Evolutionary conservation across 2,888 invertebrate species (phyloP).

Genomic region (Candidula unifasciata): DNA sequence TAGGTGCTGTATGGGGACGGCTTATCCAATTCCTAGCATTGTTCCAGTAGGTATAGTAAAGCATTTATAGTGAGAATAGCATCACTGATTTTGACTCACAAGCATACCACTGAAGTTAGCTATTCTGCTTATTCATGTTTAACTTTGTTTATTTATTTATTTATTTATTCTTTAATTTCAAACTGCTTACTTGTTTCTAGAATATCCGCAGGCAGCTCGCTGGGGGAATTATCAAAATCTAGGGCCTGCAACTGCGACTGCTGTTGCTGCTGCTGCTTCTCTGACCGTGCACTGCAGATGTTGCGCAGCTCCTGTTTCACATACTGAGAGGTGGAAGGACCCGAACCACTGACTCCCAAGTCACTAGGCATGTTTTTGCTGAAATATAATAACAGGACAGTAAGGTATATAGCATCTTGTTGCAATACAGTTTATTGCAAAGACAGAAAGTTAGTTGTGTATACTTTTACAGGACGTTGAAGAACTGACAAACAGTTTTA

Average conservation of each 20-base stretch:
- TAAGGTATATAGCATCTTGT: background rate
- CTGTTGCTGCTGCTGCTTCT: conserved; percentile 77
- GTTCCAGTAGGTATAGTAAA: too few species aligned
- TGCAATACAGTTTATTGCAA: too few species aligned
- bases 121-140: background rate
- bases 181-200: conserved; percentile 70
- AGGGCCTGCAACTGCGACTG: conserved; percentile 58
- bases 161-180: background rate
- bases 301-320: conserved; percentile 94
- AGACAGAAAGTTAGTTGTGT: too few species aligned
- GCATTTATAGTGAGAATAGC: too few species aligned
- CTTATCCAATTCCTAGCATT: too few species aligned
- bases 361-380: conserved; percentile 63
- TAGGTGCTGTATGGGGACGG: too few species aligned
- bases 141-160: background rate
- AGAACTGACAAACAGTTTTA: too few species aligned
- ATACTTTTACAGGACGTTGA: too few species aligned
- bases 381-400: background rate
- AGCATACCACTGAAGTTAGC: too few species aligned
- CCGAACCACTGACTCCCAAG: conserved; percentile 57
- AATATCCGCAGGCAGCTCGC: conserved; percentile 71
- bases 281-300: conserved; percentile 89
- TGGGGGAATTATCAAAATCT: conserved; percentile 58
- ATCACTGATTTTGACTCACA: too few species aligned
- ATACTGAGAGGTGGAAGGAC: conserved; percentile 84